Evolutionary conservation across 23 tunicate genomes (phyloP).

Genomic region (Ascidia mentula): DNA sequence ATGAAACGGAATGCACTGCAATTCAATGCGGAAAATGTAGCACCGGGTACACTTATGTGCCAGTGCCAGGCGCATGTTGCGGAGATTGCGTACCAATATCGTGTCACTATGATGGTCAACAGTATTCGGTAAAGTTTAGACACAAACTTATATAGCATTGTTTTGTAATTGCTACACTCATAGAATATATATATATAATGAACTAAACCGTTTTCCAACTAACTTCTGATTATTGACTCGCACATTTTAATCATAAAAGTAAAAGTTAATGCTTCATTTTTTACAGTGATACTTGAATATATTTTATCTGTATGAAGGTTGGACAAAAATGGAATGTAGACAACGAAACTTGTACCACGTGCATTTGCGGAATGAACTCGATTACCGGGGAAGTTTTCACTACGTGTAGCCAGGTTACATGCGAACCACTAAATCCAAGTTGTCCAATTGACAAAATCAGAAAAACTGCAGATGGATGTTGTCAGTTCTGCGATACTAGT

Average conservation of each 20-base stretch:
- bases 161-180: too few species aligned
- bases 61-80: conserved; percentile 95
- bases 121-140: conserved; percentile 69
- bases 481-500: conserved; percentile 84
- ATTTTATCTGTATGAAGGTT: conserved; percentile 43
- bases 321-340: conserved; percentile 92
- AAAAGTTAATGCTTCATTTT: too few species aligned
- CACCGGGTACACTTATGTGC: conserved; percentile 90
- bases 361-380: conserved; percentile 77
- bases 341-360: conserved; percentile 75
- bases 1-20: conserved; percentile 76
- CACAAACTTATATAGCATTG: background rate
- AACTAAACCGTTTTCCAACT: too few species aligned
- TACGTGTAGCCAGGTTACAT: conserved; percentile 61
- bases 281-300: too few species aligned
- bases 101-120: conserved; percentile 77
- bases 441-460: conserved; percentile 82
- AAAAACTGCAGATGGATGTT: conserved; percentile 94
- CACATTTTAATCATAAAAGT: too few species aligned
- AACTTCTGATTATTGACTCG: too few species aligned
- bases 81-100: conserved; percentile 96
- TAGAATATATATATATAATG: too few species aligned
- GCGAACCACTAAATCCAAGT: conserved; percentile 83
- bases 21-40: conserved; percentile 92
- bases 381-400: conserved; percentile 94